Evolutionary conservation across 92 coral and sea anemone genomes (phyloP).

Genomic region (Hydrozoanthus gracilis): DNA sequence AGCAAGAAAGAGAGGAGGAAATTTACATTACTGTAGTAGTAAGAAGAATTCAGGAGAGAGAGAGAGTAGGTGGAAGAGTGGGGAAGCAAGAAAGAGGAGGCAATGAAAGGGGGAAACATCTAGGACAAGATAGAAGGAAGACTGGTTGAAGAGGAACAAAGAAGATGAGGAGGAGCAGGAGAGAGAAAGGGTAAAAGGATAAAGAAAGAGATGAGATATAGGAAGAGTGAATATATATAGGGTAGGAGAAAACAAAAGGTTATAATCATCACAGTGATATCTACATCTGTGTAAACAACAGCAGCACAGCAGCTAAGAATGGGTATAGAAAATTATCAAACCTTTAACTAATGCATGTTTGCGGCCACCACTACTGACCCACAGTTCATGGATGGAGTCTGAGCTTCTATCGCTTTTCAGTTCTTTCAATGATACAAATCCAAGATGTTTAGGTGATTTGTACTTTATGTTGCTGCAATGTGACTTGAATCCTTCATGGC

Average conservation of each 20-base stretch:
- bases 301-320: no score
- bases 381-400: constrained; percentile 56
- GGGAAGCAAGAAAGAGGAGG: no score
- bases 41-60: no score
- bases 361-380: constrained; percentile 55
- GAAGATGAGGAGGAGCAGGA: neutral
- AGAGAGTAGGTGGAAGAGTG: neutral
- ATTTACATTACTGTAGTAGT: no score
- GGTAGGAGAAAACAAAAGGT: no score
- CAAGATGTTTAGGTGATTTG: constrained; percentile 59
- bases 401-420: constrained; percentile 21
- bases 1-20: no score
- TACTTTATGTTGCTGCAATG: constrained; percentile 66
- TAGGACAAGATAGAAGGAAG: no score
- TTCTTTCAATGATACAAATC: constrained; percentile 51
- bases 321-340: neutral
- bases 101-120: no score
- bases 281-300: no score
- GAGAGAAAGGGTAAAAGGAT: neutral
- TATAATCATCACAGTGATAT: no score
- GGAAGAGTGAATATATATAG: no score
- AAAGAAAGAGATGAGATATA: no score
- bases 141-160: neutral
- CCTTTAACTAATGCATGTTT: constrained; percentile 65
- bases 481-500: constrained; percentile 78